These are phyloP conservation scores for Leptestheria dahalacensis DNA, from an alignment of 1,140 invertebrate genomes.

Conservation along the genomic window DNA sequence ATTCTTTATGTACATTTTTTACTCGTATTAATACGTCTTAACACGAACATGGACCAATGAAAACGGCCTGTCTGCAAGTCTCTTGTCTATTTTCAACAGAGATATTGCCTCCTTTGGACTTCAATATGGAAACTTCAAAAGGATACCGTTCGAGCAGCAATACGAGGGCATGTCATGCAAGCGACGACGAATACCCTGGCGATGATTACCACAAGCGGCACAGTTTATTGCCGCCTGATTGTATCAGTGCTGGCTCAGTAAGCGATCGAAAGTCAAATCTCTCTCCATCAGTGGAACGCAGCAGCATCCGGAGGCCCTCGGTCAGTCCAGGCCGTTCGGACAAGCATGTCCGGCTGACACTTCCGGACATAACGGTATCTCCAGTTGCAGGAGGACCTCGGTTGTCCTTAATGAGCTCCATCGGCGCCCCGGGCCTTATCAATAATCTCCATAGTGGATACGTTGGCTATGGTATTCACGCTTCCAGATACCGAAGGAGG, in stretches of 20 bases:
- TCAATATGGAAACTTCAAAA: background rate
- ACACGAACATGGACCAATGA: too few relatives aligned
- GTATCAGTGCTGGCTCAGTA: background rate
- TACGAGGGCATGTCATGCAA: background rate
- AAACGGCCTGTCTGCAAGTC: too few relatives aligned
- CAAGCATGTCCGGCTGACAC: constrained; percentile 5
- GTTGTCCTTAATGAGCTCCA: background rate
- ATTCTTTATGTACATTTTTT: too few relatives aligned
- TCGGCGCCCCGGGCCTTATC: background rate
- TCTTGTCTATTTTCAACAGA: too few relatives aligned
- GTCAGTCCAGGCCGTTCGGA: constrained; percentile 2
- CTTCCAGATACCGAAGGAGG: constrained; percentile 30
- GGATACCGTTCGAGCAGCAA: background rate
- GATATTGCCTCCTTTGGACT: too few relatives aligned
- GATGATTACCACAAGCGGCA: background rate
- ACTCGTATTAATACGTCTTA: too few relatives aligned
- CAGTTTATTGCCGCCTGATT: background rate
- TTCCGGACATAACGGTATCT: background rate
- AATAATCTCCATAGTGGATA: background rate
- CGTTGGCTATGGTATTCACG: background rate
- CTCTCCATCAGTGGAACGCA: background rate
- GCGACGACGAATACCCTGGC: background rate
- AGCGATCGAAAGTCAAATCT: background rate
- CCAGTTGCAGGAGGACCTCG: background rate
- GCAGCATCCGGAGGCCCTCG: background rate